Conservation (phyloP, 2,888 invertebrate genomes). For the Molorchus minor region DNA sequence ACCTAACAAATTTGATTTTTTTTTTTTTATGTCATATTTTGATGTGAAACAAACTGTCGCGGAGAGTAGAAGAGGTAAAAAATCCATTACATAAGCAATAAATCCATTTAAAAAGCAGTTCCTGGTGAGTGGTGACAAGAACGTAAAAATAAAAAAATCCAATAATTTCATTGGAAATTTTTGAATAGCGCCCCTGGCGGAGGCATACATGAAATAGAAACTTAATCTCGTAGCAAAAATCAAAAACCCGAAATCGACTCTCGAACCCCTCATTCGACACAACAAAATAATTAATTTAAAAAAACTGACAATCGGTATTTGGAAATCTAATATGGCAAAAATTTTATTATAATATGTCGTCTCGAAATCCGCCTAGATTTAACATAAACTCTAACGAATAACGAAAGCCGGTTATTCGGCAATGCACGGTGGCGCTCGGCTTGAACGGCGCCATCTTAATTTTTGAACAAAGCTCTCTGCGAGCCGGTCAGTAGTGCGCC, state of each 20-base stretch:
- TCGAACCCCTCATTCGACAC: conserved; percentile 72
- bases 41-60: too few relatives aligned
- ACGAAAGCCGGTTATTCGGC: conserved; percentile 58
- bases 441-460: conserved; percentile 83
- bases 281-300: conserved; percentile 58
- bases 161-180: conserved; percentile 29
- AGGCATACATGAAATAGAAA: conserved; percentile 53
- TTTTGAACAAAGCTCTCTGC: conserved; percentile 79
- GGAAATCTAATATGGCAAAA: conserved; percentile 18
- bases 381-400: conserved; percentile 45
- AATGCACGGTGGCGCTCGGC: conserved; percentile 63
- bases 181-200: conserved; percentile 55
- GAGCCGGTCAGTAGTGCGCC: conserved; percentile 76
- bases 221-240: conserved; percentile 47
- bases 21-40: too few relatives aligned
- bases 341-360: conserved; percentile 39
- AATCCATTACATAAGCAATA: too few relatives aligned
- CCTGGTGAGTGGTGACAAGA: not conserved
- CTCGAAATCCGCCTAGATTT: conserved; percentile 32
- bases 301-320: conserved; percentile 16
- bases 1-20: too few relatives aligned
- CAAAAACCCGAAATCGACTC: conserved; percentile 65
- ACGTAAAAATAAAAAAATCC: conserved; percentile 14
- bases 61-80: too few relatives aligned
- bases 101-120: too few relatives aligned